phyloP scores from a whole-genome alignment of 1,140 invertebrate genomes.

The Mizuhopecten yessoensis region DNA sequence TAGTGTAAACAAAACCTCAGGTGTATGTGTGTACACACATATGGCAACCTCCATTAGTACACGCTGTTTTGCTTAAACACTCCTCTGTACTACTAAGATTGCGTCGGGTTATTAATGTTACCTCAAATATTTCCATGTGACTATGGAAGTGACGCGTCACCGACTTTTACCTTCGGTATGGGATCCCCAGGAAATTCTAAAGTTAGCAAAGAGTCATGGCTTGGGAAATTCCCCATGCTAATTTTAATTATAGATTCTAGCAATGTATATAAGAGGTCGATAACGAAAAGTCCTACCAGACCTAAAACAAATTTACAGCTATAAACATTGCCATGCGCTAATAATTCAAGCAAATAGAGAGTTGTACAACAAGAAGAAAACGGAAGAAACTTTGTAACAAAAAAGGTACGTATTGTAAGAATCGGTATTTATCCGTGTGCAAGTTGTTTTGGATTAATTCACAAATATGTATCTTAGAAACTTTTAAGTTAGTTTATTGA shows the following conservation, averaged over 20 bases:
- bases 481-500: no score
- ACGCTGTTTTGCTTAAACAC: background rate
- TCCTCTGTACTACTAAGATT: background rate
- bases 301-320: background rate
- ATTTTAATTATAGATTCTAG: background rate
- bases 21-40: background rate
- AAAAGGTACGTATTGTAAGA: constrained; percentile 4
- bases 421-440: no score
- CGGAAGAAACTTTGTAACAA: background rate
- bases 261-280: background rate
- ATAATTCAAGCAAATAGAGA: background rate
- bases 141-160: constrained; percentile 31
- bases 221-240: constrained; percentile 5
- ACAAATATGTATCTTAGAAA: no score
- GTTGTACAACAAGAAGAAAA: background rate
- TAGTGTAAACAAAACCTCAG: background rate
- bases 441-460: no score
- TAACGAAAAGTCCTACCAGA: background rate
- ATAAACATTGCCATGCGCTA: background rate
- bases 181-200: background rate
- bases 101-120: constrained; percentile 10
- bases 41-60: background rate
- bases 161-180: background rate
- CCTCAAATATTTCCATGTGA: background rate
- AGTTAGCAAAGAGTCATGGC: background rate